Evolutionary conservation across 2,113 vertebrate species (phyloP).

Genomic region (Protobothrops mucrosquamatus): DNA sequence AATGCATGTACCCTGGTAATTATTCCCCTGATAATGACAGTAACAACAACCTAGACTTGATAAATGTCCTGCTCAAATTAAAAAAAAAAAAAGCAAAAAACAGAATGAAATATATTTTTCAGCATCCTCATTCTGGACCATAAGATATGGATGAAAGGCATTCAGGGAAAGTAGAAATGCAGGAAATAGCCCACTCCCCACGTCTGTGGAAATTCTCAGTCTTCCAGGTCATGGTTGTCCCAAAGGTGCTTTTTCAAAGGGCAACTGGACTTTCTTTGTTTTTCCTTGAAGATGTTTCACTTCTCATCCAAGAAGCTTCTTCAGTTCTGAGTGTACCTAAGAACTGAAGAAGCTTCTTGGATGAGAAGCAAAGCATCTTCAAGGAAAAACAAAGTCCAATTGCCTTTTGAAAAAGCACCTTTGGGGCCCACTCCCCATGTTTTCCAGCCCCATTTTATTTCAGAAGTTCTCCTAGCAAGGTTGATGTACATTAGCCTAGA

Average conservation of each 20-base stretch:
- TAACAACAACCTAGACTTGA: not conserved
- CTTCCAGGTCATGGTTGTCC: not conserved
- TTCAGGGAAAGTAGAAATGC: not conserved
- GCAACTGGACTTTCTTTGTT: not conserved
- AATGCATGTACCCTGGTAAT: not conserved
- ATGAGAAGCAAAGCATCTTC: not conserved
- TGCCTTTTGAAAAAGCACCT: not conserved
- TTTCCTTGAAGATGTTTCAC: not conserved
- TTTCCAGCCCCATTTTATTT: not conserved
- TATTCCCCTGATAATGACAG: not conserved
- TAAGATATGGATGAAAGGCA: not conserved
- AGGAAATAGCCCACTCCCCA: not conserved
- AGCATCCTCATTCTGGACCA: not conserved
- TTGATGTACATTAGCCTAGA: not conserved
- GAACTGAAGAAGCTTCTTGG: not conserved
- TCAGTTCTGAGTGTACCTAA: not conserved
- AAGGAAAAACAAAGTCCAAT: not conserved
- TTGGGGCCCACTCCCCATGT: not conserved
- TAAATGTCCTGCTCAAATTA: not conserved
- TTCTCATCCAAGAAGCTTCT: not conserved
- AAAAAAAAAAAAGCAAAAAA: not conserved
- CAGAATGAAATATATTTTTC: not conserved
- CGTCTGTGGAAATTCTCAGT: not conserved
- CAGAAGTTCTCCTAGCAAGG: not conserved
- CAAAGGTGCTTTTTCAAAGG: not conserved